Conservation (phyloP, 2,797 vertebrate species). For the Enteromius anoplus region DNA sequence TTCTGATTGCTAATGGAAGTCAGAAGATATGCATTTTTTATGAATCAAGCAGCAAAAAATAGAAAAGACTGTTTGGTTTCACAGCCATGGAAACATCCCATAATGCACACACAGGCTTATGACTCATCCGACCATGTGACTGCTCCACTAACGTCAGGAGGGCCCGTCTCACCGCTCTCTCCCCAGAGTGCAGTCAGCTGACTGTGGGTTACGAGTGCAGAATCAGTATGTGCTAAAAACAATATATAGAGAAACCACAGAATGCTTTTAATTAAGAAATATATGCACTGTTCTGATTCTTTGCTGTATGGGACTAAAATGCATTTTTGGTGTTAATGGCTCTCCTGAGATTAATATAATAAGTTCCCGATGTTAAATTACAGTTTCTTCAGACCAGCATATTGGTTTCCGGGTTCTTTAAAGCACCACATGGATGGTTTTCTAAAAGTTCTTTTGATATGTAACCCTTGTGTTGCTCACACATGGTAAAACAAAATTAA, state of each 20-base stretch:
- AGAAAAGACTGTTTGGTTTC: conserved; percentile 25
- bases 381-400: neutral
- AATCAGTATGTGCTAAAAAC: conserved; percentile 32
- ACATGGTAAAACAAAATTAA: neutral
- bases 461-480: neutral
- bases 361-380: neutral
- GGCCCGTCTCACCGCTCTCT: conserved; percentile 26
- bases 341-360: neutral
- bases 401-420: neutral
- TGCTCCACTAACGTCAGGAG: conserved; percentile 42
- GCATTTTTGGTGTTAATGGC: neutral
- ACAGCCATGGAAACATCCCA: conserved; percentile 3
- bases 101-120: conserved; percentile 21
- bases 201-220: conserved; percentile 10
- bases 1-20: conserved; percentile 28
- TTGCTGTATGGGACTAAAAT: neutral
- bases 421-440: neutral
- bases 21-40: conserved; percentile 32
- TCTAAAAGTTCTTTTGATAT: neutral
- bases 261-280: conserved; percentile 7
- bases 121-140: conserved; percentile 46
- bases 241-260: neutral
- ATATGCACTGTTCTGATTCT: neutral
- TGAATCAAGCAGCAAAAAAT: conserved; percentile 36
- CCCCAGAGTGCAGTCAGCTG: conserved; percentile 41